phyloP scores from a whole-genome alignment of 1,140 invertebrate genomes.

The Eufriesea mexicana region DNA sequence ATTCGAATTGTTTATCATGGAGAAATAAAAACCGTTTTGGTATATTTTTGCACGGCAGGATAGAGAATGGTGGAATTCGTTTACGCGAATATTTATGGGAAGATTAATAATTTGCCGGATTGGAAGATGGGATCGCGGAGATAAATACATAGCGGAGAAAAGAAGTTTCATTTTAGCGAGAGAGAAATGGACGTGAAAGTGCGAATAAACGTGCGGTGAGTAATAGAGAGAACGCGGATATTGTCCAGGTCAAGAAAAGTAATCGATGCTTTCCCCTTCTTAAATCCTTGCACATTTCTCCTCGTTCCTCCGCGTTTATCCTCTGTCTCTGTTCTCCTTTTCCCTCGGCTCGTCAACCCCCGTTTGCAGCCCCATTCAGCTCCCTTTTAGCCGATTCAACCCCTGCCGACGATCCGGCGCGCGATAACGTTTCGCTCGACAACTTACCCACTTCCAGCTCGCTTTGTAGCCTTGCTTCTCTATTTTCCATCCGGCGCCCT shows the following conservation, averaged over 20 bases:
- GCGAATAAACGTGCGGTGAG: conserved; percentile 10
- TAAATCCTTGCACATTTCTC: conserved; percentile 60
- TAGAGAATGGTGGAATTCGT: too few relatives aligned
- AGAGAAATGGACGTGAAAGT: neutral
- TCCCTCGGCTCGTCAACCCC: conserved; percentile 66
- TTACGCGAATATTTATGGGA: too few relatives aligned
- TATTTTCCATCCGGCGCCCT: conserved; percentile 58
- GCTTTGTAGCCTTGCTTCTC: conserved; percentile 68
- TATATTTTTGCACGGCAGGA: too few relatives aligned
- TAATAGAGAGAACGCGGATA: conserved; percentile 60
- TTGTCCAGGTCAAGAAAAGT: conserved; percentile 80
- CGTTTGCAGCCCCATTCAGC: conserved; percentile 77
- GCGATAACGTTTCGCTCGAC: conserved; percentile 81
- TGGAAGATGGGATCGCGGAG: too few relatives aligned
- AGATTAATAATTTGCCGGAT: too few relatives aligned
- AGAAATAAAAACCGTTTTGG: too few relatives aligned
- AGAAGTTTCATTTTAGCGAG: neutral
- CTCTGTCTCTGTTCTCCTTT: conserved; percentile 59
- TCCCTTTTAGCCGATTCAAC: conserved; percentile 75
- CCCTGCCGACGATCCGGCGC: conserved; percentile 72
- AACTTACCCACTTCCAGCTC: conserved; percentile 77
- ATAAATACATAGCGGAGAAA: too few relatives aligned
- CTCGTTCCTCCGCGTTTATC: conserved; percentile 54
- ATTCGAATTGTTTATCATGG: too few relatives aligned
- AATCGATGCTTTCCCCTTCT: conserved; percentile 76